Base-by-base conservation (phyloP, 2,113 vertebrate genomes). In the Barnardius zonarius region DNA sequence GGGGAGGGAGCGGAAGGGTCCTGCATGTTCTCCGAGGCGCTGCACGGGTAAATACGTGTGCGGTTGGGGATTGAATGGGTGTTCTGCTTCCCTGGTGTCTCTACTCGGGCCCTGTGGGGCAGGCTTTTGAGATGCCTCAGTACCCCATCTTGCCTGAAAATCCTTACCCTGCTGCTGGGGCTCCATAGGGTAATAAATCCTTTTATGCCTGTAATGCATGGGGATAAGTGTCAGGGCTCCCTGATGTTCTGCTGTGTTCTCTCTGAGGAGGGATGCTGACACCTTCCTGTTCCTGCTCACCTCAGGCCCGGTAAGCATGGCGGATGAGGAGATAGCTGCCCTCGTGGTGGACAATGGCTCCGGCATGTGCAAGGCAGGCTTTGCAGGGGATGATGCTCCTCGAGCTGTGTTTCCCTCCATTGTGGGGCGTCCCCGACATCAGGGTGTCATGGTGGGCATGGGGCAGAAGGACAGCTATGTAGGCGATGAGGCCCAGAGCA, bases 401-500 rank as follows among this genome's bases (percentile, higher is more conserved):
- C 83, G 97, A 1, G 97, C 97, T 3, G 98, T 98, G 18, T 98
- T 98, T 14, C 98, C 98, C 6, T 98, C 98, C 80, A 97, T 98
- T 22, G 97, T 98, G 23, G 98, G 98, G 2, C 96, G 94, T 23
- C 98, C 98, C 8, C 91, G 96, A 35, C 97, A 98, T 52, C 98
- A 98, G 77, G 98, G 98, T 1, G 96, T 98, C 31, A 97, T 97
- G 97, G 98, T 97, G 25, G 98, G 98, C 82, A 97, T 98, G 96
- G 97, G 97, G 27, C 97, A 98, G 83, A 98, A 98, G 92, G 97
- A 98, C 92, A 96, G 97, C 88, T 98, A 98, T 0, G 98, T 98
- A 44, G 98, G 98, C 0, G 97, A 98, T 1, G 98, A 98, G 49
- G 98, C 98, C 5, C 98, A 98, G 96, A 98, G 98, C 97, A 98